Conservation (phyloP, 2,113 vertebrate species). For the Pao palembangensis region DNA sequence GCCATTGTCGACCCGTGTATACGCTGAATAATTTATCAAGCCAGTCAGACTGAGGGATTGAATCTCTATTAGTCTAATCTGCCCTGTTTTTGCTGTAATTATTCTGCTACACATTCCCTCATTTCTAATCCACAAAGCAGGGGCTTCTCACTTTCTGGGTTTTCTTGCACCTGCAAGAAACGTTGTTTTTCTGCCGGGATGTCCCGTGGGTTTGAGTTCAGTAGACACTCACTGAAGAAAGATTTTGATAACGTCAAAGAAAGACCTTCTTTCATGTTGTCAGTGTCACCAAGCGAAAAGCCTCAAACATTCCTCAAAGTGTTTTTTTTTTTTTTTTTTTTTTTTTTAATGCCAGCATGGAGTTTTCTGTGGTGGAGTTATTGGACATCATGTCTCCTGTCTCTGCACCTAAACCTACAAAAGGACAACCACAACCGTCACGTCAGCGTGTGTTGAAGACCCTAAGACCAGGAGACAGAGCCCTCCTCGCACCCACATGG, state of each 20-base stretch:
- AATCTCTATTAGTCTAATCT: constrained; percentile 79
- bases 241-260: constrained; percentile 43
- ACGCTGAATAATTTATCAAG: constrained; percentile 78
- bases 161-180: constrained; percentile 50
- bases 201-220: constrained; percentile 45
- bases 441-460: constrained; percentile 7
- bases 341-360: constrained; percentile 67
- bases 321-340: neutral
- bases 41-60: constrained; percentile 73
- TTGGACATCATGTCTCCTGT: constrained; percentile 79
- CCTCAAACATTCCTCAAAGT: neutral
- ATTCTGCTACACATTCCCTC: constrained; percentile 66
- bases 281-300: constrained; percentile 50
- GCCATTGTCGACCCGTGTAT: constrained; percentile 68
- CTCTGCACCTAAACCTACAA: constrained; percentile 44
- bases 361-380: constrained; percentile 81
- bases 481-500: constrained; percentile 21
- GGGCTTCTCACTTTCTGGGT: constrained; percentile 20
- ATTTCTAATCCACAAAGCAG: constrained; percentile 59
- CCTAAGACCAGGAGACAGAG: constrained; percentile 21
- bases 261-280: constrained; percentile 49
- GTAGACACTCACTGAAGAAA: constrained; percentile 37
- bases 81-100: constrained; percentile 73
- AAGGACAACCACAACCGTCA: constrained; percentile 8
- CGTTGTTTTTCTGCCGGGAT: constrained; percentile 38